Evolutionary conservation across 2,797 vertebrate genomes (phyloP), one percentile per base, ranked within the genome.

Genomic region (Sternarchorhynchus goeldii): DNA sequence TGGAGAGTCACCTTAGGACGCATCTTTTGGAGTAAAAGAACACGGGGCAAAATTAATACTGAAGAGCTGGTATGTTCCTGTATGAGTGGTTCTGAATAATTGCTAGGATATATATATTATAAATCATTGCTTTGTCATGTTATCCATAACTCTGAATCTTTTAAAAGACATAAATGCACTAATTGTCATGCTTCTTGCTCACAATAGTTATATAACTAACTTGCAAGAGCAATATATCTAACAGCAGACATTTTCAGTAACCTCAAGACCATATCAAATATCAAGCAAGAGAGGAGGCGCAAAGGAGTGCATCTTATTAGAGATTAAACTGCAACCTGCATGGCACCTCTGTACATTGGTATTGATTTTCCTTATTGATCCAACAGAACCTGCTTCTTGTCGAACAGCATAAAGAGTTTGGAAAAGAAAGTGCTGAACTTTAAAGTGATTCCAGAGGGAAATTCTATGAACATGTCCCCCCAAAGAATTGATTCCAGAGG

Each of bases 321-420:
- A 74, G 71, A 59, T 29, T 67, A 0, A 21, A 68, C 18, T 56
- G 59, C 58, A 70, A 57, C 45, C 57, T 39, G 34, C 68, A 63
- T 32, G 56, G 20, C 32, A 66, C 77, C 69, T 66, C 73, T 73
- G 41, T 39, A 63, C 53, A 53, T 25, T 64, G 36, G 18, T 67
- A 81, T 55, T 60, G 79, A 76, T 75, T 76, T 78, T 55, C 72
- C 21, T 72, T 76, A 73, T 45, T 41, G 69, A 69, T 67, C 75
- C 66, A 60, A 59, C 41, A 55, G 64, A 32, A 36, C 41, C 31
- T 68, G 71, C 55, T 78, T 50, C 41, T 66, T 31, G 31, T 20
- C 31, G 56, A 56, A 68, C 32, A 67, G 29, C 45, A 50, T 5
- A 57, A 70, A 31, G 31, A 32, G 41, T 53, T 29, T 45, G 55